Evolutionary conservation across 2,113 vertebrate genomes (phyloP), one percentile per base, ranked within the genome.

Genomic region (Holacanthus passer): DNA sequence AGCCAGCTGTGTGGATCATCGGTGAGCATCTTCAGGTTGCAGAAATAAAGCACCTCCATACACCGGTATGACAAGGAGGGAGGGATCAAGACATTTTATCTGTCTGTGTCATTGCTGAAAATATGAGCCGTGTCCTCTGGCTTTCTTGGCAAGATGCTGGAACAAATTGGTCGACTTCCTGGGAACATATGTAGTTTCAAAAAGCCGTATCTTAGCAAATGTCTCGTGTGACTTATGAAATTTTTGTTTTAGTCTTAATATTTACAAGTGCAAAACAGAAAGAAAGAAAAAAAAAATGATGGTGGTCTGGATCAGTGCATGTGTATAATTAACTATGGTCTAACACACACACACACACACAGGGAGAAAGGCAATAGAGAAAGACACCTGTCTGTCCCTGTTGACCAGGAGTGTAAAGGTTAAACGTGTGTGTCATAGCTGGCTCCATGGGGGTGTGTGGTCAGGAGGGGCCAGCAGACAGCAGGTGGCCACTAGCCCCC

Each of bases 371-470:
- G 22, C 43, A 77, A 59, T n/a, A 55, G 73, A 64, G 79, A 52
- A 66, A 70, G 79, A 55, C 92, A 92, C 91, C 92, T 94, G 94
- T 92, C 83, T 77, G 85, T 69, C 87, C 65, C 83, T 66, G 86
- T 77, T 80, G 78, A 37, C 12, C 39, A 47, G 17, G 60, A 66
- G 83, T 55, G 65, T 50, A 85, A 79, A 91, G 88, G 90, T 90
- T 92, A 89, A 89, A 79, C 67, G 79, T 79, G 84, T 64, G 80
- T 70, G 82, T 88, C 79, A 67, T 69, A 73, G 50, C 83, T 81
- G 88, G 86, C 88, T 92, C 91, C 81, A 65, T 39, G 68, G 82
- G 73, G 71, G 73, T 87, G 87, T 89, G 89, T 89, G 92, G 89
- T 89, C 81, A 24, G 37, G 10, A 24, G 75, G n/a, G 80, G 22